Conservation (phyloP, 2,888 invertebrate genomes). For the Drosophila imparisetae region DNA sequence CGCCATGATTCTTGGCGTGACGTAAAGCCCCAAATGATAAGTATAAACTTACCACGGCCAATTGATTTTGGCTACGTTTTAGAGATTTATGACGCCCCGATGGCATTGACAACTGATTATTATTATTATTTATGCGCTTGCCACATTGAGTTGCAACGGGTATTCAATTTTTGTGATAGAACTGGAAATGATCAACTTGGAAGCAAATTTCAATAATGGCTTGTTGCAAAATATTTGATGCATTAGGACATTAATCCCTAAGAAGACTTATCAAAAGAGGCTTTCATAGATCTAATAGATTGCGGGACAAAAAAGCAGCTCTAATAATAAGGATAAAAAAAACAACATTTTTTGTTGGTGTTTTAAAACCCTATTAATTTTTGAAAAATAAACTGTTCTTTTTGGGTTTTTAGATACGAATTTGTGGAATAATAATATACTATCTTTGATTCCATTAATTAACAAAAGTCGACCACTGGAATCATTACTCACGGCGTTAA, state of each 20-base stretch:
- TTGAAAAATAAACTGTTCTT: neutral
- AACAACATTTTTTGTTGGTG: fast-evolving
- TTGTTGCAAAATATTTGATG: neutral
- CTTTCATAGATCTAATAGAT: neutral
- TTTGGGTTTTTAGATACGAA: neutral
- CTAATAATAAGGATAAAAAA: neutral
- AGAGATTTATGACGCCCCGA: constrained; percentile 62
- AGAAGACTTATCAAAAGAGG: neutral
- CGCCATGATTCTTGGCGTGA: constrained; percentile 40
- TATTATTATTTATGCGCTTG: constrained; percentile 48
- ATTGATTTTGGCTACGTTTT: constrained; percentile 57
- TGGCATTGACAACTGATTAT: constrained; percentile 60
- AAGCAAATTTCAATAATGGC: neutral
- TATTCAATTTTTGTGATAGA: neutral
- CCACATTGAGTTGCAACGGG: neutral
- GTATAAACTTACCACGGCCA: constrained; percentile 48
- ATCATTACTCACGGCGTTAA: neutral
- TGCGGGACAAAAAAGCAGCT: fast-evolving
- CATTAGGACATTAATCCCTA: neutral
- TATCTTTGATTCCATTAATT: neutral
- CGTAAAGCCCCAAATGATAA: constrained; percentile 53
- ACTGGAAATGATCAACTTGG: neutral
- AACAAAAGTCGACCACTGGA: neutral
- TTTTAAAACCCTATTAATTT: neutral
- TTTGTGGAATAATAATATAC: neutral